Evolutionary conservation across 2,888 invertebrate genomes (phyloP), one percentile per base, ranked within the genome.

Genomic region (Homarus gammarus): DNA sequence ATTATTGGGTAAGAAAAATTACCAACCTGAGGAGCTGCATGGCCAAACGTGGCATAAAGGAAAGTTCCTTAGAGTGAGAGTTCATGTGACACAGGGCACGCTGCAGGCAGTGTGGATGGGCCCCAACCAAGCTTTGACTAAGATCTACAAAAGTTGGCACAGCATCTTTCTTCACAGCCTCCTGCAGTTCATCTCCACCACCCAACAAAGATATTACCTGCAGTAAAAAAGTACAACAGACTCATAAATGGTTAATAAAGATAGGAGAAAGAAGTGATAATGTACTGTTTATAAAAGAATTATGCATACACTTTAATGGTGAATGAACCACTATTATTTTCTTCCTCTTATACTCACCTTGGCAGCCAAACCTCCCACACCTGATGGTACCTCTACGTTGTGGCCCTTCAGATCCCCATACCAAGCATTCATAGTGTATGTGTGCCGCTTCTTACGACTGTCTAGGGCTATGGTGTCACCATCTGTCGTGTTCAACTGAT

Each of bases 41-140:
- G 8, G 84, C 83, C 6, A 89, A 31, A 8, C 78, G 83, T 3
- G 88, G 70, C 22, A 83, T 22, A 31, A 89, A 78, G 36, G 88
- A 70, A 15, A 84, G 77, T 56, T 77, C 31, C 10, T 70, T 27
- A 31, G 78, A 68, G 15, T 89, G 88, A 15, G 88, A 61, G 64
- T 73, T 89, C 51, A 89, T 72, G 75, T 83, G 89, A 70, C 89
- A 89, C 33, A 89, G 36, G 61, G 72, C 89, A n/a, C 81, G 51
- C 75, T 89, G 89, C 22, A 89, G 56, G 44, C 89, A 89, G 81
- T 85, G 89, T 8, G 89, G 89, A 68, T 84, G 84, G 15, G 72
- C n/a, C n/a, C 89, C 85, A 49, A 44, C 38, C 56, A 89, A 70
- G 6, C 84, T 81, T 0, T 10, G 70, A 18, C 79, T 81, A 31